Conservation (phyloP, 1,140 invertebrate species). For the Paraescarpia echinospica region DNA sequence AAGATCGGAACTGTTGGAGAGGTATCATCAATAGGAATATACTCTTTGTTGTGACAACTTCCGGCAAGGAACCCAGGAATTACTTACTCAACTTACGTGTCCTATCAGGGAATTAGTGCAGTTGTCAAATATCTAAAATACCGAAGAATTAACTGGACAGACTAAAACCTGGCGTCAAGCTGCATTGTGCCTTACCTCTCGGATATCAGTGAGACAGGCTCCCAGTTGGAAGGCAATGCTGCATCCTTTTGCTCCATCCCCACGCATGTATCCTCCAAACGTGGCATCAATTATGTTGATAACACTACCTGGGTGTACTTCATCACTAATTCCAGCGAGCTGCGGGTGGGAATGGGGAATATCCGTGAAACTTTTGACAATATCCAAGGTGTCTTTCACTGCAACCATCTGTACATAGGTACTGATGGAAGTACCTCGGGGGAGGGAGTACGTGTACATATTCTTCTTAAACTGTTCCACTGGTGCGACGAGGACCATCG, state of each 20-base stretch:
- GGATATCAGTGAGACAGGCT: neutral
- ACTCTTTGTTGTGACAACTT: no score
- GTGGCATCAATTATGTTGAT: neutral
- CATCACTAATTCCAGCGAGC: neutral
- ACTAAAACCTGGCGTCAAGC: neutral
- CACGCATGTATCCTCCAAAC: neutral
- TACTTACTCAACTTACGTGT: neutral
- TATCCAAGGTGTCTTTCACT: neutral
- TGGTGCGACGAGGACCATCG: neutral
- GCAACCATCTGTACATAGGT: neutral
- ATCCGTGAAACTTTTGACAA: neutral
- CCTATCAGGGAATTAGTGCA: neutral
- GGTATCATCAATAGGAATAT: no score
- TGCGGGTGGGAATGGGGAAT: neutral
- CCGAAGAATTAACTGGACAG: neutral
- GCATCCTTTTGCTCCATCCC: neutral
- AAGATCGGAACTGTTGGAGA: no score
- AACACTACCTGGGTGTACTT: neutral
- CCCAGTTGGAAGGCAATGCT: neutral
- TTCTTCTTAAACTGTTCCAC: neutral
- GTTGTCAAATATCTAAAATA: neutral
- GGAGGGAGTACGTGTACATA: neutral
- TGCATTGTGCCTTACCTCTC: neutral
- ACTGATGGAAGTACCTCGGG: neutral
- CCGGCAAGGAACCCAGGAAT: no score